phyloP scores from a whole-genome alignment of 2,797 vertebrate species.

The Falco cherrug region DNA sequence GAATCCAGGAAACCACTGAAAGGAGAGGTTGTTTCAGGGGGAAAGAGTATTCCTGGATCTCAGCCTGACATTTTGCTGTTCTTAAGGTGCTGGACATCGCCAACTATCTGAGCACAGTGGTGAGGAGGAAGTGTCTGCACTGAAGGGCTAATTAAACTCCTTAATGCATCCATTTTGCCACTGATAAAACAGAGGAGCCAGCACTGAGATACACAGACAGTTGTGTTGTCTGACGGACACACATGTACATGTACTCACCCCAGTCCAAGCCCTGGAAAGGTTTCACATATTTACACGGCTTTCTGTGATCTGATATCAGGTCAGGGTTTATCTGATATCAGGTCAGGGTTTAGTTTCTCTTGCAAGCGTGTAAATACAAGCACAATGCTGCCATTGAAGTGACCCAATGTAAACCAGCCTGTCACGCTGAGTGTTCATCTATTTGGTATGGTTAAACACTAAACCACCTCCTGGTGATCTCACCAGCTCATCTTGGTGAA shows the following conservation, averaged over 20 bases:
- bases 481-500: neutral
- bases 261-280: neutral
- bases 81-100: fast-evolving
- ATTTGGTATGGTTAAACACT: neutral
- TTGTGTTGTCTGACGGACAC: neutral
- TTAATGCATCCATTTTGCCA: neutral
- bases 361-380: neutral
- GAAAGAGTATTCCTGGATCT: neutral
- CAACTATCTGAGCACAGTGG: neutral
- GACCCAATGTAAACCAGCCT: neutral
- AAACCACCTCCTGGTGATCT: neutral
- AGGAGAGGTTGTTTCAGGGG: neutral
- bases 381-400: neutral
- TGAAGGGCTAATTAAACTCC: neutral
- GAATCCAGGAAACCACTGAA: neutral
- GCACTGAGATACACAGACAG: neutral
- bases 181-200: neutral
- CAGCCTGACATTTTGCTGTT: neutral
- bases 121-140: neutral
- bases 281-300: neutral
- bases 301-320: neutral
- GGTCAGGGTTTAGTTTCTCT: neutral
- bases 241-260: neutral
- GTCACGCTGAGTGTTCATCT: neutral
- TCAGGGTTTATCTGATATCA: neutral